Evolutionary conservation across 2,797 vertebrate species (phyloP).

Genomic region (Anguilla marmorata): DNA sequence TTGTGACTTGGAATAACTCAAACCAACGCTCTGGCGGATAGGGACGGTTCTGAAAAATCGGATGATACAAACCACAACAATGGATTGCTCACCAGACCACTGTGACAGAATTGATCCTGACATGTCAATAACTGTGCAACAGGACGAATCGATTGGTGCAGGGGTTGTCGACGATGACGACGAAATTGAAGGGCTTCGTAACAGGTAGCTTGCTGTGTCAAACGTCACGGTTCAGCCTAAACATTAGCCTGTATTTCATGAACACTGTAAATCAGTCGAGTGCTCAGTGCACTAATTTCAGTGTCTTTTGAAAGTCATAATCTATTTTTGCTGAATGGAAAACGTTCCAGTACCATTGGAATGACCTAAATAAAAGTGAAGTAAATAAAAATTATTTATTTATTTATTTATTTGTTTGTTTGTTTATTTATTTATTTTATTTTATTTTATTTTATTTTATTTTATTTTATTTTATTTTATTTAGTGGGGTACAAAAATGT

Average conservation of each 20-base stretch:
- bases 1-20: slow-evolving; percentile 51
- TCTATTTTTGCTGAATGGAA: neutral
- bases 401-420: no score
- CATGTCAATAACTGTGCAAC: slow-evolving; percentile 38
- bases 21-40: slow-evolving; percentile 31
- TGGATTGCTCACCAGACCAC: slow-evolving; percentile 32
- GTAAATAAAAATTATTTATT: neutral
- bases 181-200: slow-evolving; percentile 66
- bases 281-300: neutral
- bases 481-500: no score
- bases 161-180: slow-evolving; percentile 41
- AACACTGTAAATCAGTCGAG: neutral
- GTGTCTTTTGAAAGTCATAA: neutral
- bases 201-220: slow-evolving; percentile 60
- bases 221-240: neutral
- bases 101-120: slow-evolving; percentile 41
- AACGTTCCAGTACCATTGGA: neutral
- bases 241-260: neutral
- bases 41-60: slow-evolving; percentile 20
- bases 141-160: slow-evolving; percentile 29
- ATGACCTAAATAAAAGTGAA: neutral
- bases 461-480: no score
- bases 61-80: slow-evolving; percentile 35
- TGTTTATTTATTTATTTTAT: no score
- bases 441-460: no score